Conservation (phyloP, 2,888 invertebrate species). For the Brenthis hecate region DNA sequence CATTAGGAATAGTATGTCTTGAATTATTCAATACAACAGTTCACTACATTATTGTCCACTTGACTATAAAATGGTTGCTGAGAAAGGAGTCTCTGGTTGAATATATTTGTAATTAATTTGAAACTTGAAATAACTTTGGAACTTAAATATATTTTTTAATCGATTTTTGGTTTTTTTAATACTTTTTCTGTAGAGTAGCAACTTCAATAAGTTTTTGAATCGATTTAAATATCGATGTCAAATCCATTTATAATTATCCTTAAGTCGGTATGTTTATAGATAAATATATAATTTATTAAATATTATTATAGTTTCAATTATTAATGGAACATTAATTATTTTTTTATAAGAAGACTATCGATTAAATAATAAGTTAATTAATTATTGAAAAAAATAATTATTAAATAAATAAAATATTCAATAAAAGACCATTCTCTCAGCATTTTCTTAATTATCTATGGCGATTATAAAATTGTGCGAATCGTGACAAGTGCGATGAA, state of each 20-base stretch:
- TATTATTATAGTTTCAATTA: background rate
- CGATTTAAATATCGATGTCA: too few species aligned
- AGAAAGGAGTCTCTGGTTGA: background rate
- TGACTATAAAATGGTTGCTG: background rate
- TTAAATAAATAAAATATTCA: background rate
- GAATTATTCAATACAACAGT: constrained; percentile 25
- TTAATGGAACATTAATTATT: background rate
- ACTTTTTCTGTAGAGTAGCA: too few species aligned
- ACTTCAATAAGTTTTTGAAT: too few species aligned
- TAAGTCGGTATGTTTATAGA: background rate
- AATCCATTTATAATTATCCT: background rate
- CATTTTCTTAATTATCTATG: constrained; percentile 10
- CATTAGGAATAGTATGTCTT: constrained; percentile 34
- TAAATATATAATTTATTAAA: background rate
- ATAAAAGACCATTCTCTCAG: background rate
- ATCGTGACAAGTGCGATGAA: constrained; percentile 17
- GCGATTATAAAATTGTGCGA: constrained; percentile 16
- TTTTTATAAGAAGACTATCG: too few species aligned
- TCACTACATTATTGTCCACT: constrained; percentile 16
- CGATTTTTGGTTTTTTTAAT: too few species aligned
- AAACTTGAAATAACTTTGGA: too few species aligned
- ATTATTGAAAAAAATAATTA: too few species aligned
- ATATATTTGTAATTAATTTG: too few species aligned
- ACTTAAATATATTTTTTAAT: too few species aligned
- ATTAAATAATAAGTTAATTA: too few species aligned